A percentile compares a stretch with the other conserved stretches of the same genome.
Conservation (phyloP, 2,113 vertebrate species). For the Zosterops lateralis region DNA sequence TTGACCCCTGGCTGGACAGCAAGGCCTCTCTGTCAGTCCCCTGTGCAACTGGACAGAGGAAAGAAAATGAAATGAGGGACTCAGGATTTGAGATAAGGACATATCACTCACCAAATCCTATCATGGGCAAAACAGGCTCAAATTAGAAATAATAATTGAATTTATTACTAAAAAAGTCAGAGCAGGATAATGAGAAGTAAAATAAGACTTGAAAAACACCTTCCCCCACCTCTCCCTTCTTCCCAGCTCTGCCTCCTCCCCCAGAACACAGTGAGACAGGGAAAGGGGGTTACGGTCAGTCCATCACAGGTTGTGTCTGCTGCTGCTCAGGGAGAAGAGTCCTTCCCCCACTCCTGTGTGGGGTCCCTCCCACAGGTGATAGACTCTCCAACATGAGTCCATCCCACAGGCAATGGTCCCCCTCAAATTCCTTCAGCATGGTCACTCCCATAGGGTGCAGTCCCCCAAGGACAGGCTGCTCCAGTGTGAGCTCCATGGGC, state of each 20-base stretch:
- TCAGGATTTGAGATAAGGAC: neutral
- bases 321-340: neutral
- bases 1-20: neutral
- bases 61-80: neutral
- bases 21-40: neutral
- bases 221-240: neutral
- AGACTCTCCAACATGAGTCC: accelerated
- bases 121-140: neutral
- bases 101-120: neutral
- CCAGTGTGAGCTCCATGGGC: accelerated
- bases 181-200: neutral
- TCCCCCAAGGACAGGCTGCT: neutral
- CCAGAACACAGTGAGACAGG: neutral
- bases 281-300: neutral
- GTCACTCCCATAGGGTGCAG: neutral
- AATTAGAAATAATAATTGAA: neutral
- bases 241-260: neutral
- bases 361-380: neutral
- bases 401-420: neutral
- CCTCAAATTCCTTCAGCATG: no score
- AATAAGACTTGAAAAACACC: neutral
- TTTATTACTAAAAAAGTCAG: neutral
- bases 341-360: neutral
- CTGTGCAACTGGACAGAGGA: neutral
- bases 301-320: neutral